These are phyloP conservation scores for Tenthredo livida DNA, from an alignment of 2,888 invertebrate species.

Conservation along the genomic window DNA sequence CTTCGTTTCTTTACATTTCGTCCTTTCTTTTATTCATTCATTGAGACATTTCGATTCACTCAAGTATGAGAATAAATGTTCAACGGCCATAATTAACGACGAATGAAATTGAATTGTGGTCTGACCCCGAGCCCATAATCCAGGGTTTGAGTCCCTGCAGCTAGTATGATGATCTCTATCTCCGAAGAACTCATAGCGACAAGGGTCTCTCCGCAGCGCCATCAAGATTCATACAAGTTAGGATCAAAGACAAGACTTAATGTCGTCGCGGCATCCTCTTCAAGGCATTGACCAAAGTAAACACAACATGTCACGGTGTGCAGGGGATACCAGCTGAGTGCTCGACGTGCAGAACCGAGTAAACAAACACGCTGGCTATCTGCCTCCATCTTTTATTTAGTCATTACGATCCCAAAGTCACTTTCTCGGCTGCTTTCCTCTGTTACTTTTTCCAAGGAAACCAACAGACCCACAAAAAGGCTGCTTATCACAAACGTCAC, in stretches of 20 bases:
- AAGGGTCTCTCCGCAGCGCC: background rate
- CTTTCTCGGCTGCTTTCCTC: conserved; percentile 21
- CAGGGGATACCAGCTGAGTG: background rate
- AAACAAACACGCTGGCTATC: conserved; percentile 58
- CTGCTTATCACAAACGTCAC: conserved; percentile 11
- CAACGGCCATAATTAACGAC: conserved; percentile 1
- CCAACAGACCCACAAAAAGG: conserved; percentile 31
- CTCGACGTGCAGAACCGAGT: conserved; percentile 37
- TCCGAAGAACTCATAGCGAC: background rate
- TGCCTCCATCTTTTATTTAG: conserved; percentile 64
- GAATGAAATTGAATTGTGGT: background rate
- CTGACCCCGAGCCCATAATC: background rate
- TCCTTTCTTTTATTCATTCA: background rate
- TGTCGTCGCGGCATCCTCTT: conserved; percentile 38
- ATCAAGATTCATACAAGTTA: conserved; percentile 38
- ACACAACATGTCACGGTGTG: conserved; percentile 24
- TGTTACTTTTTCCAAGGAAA: conserved; percentile 1
- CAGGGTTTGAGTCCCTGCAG: background rate
- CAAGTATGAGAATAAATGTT: background rate
- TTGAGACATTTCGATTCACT: background rate
- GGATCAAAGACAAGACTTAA: conserved; percentile 39
- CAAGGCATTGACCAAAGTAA: conserved; percentile 41
- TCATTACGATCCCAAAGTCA: conserved; percentile 57
- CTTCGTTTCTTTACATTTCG: background rate
- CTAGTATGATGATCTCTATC: conserved; percentile 17